phyloP scores from a whole-genome alignment of 2,113 vertebrate genomes.

The Empidonax alnorum region DNA sequence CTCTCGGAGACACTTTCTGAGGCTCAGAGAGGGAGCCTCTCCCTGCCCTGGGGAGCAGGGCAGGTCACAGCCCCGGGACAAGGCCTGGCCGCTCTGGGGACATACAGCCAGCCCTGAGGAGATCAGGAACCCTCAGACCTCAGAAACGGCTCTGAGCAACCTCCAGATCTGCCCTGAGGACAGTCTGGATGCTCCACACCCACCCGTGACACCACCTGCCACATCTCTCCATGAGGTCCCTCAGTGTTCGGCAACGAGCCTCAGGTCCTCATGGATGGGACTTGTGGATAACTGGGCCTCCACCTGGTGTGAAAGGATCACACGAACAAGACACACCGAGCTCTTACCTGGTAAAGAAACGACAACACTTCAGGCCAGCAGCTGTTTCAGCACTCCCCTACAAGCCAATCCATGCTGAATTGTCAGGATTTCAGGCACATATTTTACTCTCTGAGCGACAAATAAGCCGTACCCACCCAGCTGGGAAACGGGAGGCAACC shows the following conservation, averaged over 20 bases:
- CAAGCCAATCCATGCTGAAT: neutral
- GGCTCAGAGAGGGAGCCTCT: neutral
- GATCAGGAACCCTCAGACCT: neutral
- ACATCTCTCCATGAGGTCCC: rapidly evolving
- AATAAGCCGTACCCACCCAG: neutral
- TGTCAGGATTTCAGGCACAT: neutral
- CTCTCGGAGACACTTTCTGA: neutral
- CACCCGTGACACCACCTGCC: neutral
- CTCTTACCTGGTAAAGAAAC: neutral
- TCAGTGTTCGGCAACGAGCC: rapidly evolving
- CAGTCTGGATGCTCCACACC: neutral
- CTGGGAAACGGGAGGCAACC: neutral
- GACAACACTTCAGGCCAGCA: neutral
- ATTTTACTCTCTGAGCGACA: neutral
- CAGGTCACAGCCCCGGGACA: neutral
- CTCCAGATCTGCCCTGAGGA: neutral
- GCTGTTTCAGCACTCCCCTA: neutral
- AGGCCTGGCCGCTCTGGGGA: rapidly evolving
- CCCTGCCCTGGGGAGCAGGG: too few species aligned
- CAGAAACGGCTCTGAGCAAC: neutral
- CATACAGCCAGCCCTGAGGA: rapidly evolving
- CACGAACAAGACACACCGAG: neutral
- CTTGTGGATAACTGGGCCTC: neutral
- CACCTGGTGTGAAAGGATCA: neutral
- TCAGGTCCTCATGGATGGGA: neutral